Base-by-base conservation (phyloP, 23 tunicate species). In the Styela plicata region DNA sequence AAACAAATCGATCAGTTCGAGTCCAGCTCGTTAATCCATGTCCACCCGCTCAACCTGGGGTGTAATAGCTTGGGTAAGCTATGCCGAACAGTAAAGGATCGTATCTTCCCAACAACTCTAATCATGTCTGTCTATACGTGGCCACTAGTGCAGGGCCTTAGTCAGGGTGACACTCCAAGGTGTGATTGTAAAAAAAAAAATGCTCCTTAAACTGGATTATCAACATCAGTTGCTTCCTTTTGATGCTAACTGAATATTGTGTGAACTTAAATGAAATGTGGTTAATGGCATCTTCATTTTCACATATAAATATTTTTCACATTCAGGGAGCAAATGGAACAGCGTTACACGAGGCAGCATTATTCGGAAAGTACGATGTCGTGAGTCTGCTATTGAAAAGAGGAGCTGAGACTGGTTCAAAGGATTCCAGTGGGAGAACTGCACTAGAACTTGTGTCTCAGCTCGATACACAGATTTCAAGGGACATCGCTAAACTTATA, bases 301-400 rank as follows among this genome's bases (percentile, higher is more conserved):
- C 2, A 1, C 71, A 62, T n/a, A 62, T 62, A 21, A 21, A 62
- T n/a, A 0, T 62, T 1, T 67, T 67, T 16, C 69, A 21, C 3
- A 79, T 75, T 13, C 63, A 91, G 97, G 88, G 97, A 10, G 91
- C 90, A 63, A 91, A 91, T 62, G 97, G 97, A 0, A 82, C 97
- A 1, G 91, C 97, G 19, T 35, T 91, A 44, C 97, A 91, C 70
- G 97, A 91, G 86, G 97, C 97, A 17, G 87, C 97, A 0, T 36
- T 91, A 22, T 91, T 91, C 78, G 90, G 97, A 10, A 91, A 91
- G 66, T 20, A 34, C 18, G 91, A 91, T 19, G 97, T 91, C 17
- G 97, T 91, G n/a, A 83, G 74, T 33, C 85, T 86, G 17, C 82
- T 91, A 13, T 63, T 91, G 33, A 66, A 69, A 53, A 80, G 91